These are phyloP conservation scores for Xyliphius kryptos DNA, from an alignment of 2,113 vertebrate species.

Conservation along the genomic window DNA sequence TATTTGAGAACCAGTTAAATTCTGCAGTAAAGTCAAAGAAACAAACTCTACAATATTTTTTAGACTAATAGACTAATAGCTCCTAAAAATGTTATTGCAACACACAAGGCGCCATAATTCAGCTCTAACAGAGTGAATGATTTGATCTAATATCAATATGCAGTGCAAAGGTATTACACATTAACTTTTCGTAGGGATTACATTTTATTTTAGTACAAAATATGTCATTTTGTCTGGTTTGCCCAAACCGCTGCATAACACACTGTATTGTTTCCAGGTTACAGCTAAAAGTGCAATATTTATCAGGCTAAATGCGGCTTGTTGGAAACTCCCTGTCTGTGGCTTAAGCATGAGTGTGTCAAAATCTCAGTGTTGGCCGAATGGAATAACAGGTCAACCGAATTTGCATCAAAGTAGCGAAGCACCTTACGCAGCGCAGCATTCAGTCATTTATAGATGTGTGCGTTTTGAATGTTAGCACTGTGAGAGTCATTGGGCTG, in stretches of 20 bases:
- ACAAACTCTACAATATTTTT: no score
- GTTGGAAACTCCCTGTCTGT: conserved; percentile 3
- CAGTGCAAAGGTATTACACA: no score
- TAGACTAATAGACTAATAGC: no score
- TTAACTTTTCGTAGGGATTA: no score
- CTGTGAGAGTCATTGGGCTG: conserved; percentile 15
- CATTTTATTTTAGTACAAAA: no score
- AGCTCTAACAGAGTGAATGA: no score
- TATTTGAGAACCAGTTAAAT: no score
- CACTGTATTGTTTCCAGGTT: conserved; percentile 1
- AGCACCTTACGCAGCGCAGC: conserved; percentile 39
- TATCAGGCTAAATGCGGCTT: conserved; percentile 16
- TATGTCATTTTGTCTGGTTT: no score
- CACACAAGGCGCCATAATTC: no score
- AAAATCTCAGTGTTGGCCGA: conserved; percentile 35
- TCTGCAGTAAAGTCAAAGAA: no score
- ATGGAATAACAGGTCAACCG: conserved; percentile 4
- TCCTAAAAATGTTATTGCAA: no score
- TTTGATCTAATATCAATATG: background rate
- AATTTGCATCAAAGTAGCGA: conserved; percentile 6
- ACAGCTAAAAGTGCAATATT: conserved; percentile 16
- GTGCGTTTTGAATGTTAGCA: conserved; percentile 6
- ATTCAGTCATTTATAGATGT: background rate
- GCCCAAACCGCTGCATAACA: background rate
- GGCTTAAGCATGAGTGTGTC: conserved; percentile 46